A percentile compares a stretch with the other conserved stretches of the same genome.
Evolutionary conservation across 2,113 vertebrate genomes (phyloP).

Genomic region (Chelonoidis abingdonii): DNA sequence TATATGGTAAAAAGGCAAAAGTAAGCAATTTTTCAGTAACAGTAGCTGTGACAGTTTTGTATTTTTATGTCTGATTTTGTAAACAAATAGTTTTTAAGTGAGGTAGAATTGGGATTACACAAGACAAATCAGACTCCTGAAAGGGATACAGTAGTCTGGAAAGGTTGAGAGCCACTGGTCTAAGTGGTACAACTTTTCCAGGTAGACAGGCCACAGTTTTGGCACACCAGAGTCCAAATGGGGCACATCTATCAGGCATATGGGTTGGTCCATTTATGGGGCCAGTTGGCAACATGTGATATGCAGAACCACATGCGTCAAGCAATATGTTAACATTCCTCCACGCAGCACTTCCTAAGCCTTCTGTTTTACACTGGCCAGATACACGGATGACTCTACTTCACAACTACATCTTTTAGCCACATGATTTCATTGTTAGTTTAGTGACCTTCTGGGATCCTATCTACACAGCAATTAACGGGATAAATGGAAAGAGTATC

Average conservation of each 20-base stretch:
- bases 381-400: background rate
- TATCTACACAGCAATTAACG: background rate
- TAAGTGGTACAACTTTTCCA: background rate
- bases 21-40: too few species aligned
- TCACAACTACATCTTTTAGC: background rate
- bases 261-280: background rate
- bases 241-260: background rate
- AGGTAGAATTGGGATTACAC: too few species aligned
- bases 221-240: background rate
- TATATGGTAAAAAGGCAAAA: too few species aligned
- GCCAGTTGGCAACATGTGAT: background rate
- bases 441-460: background rate
- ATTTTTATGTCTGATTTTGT: too few species aligned
- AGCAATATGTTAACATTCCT: background rate
- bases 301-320: background rate
- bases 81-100: too few species aligned
- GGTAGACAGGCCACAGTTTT: background rate
- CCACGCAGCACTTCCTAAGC: background rate
- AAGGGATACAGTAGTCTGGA: too few species aligned
- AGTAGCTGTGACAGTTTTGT: too few species aligned
- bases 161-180: background rate
- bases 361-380: background rate
- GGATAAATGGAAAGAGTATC: background rate
- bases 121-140: too few species aligned
- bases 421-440: background rate